Percentiles rank a stretch among this genome's conserved stretches.
These are phyloP conservation scores for Amaurobius ferox DNA, from an alignment of 2,888 invertebrate species.

Conservation along the genomic window DNA sequence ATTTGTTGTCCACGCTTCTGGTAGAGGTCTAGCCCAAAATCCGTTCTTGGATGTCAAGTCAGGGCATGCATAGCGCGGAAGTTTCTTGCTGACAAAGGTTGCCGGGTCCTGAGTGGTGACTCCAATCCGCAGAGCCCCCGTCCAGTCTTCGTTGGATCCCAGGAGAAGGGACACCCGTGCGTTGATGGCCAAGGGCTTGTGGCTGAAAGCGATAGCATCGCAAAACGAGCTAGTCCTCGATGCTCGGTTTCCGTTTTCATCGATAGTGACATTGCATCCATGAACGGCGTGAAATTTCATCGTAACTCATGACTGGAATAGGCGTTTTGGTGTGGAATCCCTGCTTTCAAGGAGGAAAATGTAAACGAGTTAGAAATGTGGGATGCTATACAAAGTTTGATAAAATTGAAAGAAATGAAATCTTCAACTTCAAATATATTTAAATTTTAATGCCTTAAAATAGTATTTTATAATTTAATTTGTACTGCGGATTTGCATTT, in stretches of 20 bases:
- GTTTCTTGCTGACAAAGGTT: slow-evolving; percentile 72
- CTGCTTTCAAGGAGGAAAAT: too few relatives aligned
- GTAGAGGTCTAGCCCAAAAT: slow-evolving; percentile 77
- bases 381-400: too few relatives aligned
- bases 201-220: slow-evolving; percentile 73
- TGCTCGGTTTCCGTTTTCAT: slow-evolving; percentile 72
- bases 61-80: slow-evolving; percentile 77
- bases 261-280: slow-evolving; percentile 72
- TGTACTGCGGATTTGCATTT: too few relatives aligned
- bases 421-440: too few relatives aligned
- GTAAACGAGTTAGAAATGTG: too few relatives aligned
- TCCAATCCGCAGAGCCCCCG: slow-evolving; percentile 77
- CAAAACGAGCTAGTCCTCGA: slow-evolving; percentile 72
- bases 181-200: slow-evolving; percentile 71
- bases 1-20: slow-evolving; percentile 75
- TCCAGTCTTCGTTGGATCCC: slow-evolving; percentile 76
- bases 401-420: too few relatives aligned
- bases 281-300: slow-evolving; percentile 74
- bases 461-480: too few relatives aligned
- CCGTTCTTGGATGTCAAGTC: slow-evolving; percentile 76
- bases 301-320: background rate
- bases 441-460: too few relatives aligned
- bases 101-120: slow-evolving; percentile 77
- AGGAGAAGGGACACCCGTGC: slow-evolving; percentile 73
- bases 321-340: background rate